These are phyloP conservation scores for Drosophila sturtevanti DNA, from an alignment of 1,140 invertebrate species.

Conservation along the genomic window DNA sequence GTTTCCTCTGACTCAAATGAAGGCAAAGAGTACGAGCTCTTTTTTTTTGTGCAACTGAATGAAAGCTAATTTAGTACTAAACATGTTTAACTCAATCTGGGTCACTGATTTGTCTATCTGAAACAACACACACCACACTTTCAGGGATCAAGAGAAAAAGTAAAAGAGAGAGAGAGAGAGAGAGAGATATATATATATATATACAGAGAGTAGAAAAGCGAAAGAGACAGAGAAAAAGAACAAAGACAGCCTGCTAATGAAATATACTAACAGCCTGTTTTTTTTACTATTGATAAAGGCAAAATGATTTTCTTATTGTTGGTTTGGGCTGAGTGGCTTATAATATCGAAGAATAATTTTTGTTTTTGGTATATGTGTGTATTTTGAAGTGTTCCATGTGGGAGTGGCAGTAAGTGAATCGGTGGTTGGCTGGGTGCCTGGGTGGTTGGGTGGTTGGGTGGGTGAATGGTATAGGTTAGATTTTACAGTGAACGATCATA, in stretches of 20 bases:
- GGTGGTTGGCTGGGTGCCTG: constrained; percentile 9
- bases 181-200: background rate
- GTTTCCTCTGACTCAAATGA: background rate
- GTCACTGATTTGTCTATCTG: background rate
- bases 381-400: constrained; percentile 6
- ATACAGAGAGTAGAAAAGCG: background rate
- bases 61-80: background rate
- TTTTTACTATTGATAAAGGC: constrained; percentile 43
- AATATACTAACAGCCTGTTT: background rate
- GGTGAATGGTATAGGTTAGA: constrained; percentile 48
- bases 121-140: background rate
- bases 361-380: background rate
- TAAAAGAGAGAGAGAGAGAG: background rate
- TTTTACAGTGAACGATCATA: constrained; percentile 25
- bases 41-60: background rate
- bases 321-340: constrained; percentile 41
- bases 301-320: constrained; percentile 58
- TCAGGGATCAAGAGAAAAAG: background rate
- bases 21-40: background rate
- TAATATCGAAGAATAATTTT: constrained; percentile 57
- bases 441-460: constrained; percentile 15
- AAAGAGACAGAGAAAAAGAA: background rate
- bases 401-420: constrained; percentile 16
- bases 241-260: constrained; percentile 18
- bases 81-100: background rate